A percentile compares a stretch with the other conserved stretches of the same genome.
Conservation (phyloP, 2,113 vertebrate species). For the Abramis brama region DNA sequence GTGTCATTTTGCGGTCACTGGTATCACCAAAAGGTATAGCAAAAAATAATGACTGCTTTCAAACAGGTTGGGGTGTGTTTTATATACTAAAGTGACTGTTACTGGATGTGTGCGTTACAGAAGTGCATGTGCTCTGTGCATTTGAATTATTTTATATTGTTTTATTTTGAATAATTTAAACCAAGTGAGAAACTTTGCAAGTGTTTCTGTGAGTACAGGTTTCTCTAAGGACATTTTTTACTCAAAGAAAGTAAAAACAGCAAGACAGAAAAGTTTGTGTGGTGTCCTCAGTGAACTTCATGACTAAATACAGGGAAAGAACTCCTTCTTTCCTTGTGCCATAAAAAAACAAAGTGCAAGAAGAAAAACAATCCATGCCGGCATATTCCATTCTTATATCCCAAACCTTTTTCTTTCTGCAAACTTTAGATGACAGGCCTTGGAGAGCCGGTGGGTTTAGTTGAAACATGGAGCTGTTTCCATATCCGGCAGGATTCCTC, state of each 20-base stretch:
- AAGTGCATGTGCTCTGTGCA: not conserved
- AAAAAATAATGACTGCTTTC: not conserved
- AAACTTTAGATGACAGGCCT: not conserved
- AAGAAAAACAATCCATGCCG: not conserved
- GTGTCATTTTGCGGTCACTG: not conserved
- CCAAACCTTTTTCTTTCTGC: constrained; percentile 22
- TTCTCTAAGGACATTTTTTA: not conserved
- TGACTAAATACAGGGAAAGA: not conserved
- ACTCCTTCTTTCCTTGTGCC: not conserved
- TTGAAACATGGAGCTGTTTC: not conserved
- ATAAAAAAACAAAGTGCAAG: not conserved
- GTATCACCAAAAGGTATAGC: not conserved
- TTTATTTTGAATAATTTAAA: not conserved
- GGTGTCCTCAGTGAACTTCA: constrained; percentile 4
- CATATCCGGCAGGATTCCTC: not conserved
- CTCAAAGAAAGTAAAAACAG: not conserved
- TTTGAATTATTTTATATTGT: not conserved
- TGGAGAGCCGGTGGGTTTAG: not conserved
- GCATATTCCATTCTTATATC: not conserved
- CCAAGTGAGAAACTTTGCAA: not conserved
- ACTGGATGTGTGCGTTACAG: not conserved
- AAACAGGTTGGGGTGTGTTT: not conserved
- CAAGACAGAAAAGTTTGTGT: not conserved
- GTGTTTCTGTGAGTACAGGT: not conserved
- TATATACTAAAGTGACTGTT: not conserved